Evolutionary conservation across 2,888 invertebrate genomes (phyloP).

Genomic region (Diaphora mendica): DNA sequence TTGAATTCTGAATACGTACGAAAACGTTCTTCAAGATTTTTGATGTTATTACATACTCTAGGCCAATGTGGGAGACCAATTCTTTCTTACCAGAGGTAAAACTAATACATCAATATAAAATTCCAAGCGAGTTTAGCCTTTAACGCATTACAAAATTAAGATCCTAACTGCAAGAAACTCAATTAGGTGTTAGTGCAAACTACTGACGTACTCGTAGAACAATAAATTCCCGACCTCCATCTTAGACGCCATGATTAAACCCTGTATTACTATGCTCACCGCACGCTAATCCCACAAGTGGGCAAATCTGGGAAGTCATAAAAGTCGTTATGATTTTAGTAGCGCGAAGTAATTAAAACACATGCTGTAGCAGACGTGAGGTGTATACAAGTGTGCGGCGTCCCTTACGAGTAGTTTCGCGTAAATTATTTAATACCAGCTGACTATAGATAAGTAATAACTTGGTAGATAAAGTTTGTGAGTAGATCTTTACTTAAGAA

Average conservation of each 20-base stretch:
- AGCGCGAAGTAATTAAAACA: slow-evolving; percentile 49
- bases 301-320: slow-evolving; percentile 46
- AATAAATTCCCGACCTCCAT: slow-evolving; percentile 18
- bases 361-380: slow-evolving; percentile 39
- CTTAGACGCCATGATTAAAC: slow-evolving; percentile 18
- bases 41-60: background rate
- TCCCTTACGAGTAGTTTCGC: slow-evolving; percentile 22
- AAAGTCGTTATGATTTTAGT: slow-evolving; percentile 47
- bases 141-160: background rate
- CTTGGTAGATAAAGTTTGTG: background rate
- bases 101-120: background rate
- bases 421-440: slow-evolving; percentile 14
- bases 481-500: background rate
- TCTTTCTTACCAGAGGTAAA: background rate
- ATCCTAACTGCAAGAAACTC: background rate
- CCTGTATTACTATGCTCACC: slow-evolving; percentile 18
- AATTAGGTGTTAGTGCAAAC: slow-evolving; percentile 11
- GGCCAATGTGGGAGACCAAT: no score
- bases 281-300: slow-evolving; percentile 43
- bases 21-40: no score
- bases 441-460: background rate
- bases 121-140: background rate
- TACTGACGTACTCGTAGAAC: slow-evolving; percentile 12
- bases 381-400: slow-evolving; percentile 27
- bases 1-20: no score